Base-by-base conservation (phyloP, 2,113 vertebrate species). In the Ptyas mucosa region DNA sequence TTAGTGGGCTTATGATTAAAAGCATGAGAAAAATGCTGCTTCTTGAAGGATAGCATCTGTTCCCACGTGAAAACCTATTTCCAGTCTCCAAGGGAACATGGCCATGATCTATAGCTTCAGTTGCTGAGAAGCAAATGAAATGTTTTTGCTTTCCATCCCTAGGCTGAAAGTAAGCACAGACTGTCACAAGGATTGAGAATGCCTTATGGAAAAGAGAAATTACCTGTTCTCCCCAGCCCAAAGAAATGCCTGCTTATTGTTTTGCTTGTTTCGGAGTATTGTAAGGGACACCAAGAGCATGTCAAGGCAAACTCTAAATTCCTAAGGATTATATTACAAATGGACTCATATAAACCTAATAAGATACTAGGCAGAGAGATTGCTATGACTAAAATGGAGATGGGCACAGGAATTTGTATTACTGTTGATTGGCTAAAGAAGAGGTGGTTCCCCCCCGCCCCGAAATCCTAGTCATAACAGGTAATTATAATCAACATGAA, bases 101-200 rank as follows among this genome's bases (percentile, higher is more conserved):
- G 91, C 91, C 94, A 93, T 96, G 96, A 96, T 96, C 96, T 96
- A 95, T 95, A 94, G 92, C 94, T 95, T 61, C 0, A 0, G 21
- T 85, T 95, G 91, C 92, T 95, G 91, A 93, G 87, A 92, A 95
- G 95, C 91, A 95, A 95, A 96, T 96, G 85, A 95, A 96, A 95
- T 10, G 39, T 94, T 95, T 95, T 96, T 87, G 90, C 88, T 96
- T 95, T 95, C 92, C 93, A 95, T 94, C 93, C 91, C 8, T 91
- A 55, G 75, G 94, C 94, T 9, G 5, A 91, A 95, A 93, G 87
- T 75, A 86, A 94, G 92, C 81, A 92, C 89, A 55, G 26, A 0
- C 90, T 3, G 0, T 90, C 89, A 85, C 92, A 95, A 95, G 93
- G 95, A 96, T 95, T 94, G 94, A 93, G 91, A 95, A 61, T 3